Percentiles rank a stretch among this genome's conserved stretches.
These are phyloP conservation scores for Enteromius fasciolatus DNA, from an alignment of 2,797 vertebrate genomes.

Conservation along the genomic window DNA sequence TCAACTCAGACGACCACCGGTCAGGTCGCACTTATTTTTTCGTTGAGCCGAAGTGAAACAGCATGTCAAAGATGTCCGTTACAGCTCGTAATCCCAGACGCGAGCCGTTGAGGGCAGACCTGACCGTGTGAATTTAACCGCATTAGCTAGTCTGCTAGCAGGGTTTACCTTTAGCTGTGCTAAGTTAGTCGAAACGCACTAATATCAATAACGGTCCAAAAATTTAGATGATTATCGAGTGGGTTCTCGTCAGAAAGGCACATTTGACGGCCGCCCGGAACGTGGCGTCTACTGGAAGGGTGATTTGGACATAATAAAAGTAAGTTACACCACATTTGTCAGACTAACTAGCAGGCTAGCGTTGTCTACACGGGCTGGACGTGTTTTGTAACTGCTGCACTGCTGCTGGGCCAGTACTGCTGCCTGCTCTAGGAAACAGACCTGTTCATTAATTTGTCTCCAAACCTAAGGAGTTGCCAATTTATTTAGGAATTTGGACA, in stretches of 20 bases:
- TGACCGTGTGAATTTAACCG: slow-evolving; percentile 71
- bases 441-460: background rate
- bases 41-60: background rate
- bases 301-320: slow-evolving; percentile 54
- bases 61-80: slow-evolving; percentile 71
- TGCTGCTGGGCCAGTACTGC: slow-evolving; percentile 30
- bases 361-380: slow-evolving; percentile 20
- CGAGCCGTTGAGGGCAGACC: slow-evolving; percentile 72
- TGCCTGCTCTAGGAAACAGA: background rate
- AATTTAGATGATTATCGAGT: slow-evolving; percentile 51
- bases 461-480: background rate
- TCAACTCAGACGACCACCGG: slow-evolving; percentile 2
- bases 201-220: slow-evolving; percentile 8
- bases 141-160: slow-evolving; percentile 73
- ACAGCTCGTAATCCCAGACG: slow-evolving; percentile 68
- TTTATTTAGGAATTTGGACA: background rate
- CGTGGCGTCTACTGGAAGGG: slow-evolving; percentile 49
- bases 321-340: slow-evolving; percentile 46
- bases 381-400: slow-evolving; percentile 45
- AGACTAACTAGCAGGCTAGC: slow-evolving; percentile 50
- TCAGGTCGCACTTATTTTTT: background rate
- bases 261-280: slow-evolving; percentile 45
- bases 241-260: slow-evolving; percentile 18
- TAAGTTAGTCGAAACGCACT: slow-evolving; percentile 24
- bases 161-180: slow-evolving; percentile 63